These are phyloP conservation scores for Ditylenchus weischeri DNA, from an alignment of 2,888 invertebrate species.

Conservation along the genomic window DNA sequence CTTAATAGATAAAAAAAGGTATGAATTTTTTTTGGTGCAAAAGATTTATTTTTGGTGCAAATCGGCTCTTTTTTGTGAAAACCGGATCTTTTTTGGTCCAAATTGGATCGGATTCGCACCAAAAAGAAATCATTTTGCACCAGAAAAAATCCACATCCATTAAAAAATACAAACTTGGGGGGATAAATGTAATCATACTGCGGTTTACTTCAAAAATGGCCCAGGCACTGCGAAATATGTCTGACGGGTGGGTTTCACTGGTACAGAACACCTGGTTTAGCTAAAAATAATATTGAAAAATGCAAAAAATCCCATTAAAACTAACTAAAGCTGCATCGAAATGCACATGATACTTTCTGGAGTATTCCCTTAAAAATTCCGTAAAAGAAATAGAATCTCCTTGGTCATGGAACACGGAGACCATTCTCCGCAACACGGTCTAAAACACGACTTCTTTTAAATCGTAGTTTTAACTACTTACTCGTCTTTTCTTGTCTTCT, in stretches of 20 bases:
- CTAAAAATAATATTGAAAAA: not conserved
- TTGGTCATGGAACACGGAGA: not conserved
- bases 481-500: constrained; percentile 3
- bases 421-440: not conserved
- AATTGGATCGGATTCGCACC: too few species aligned
- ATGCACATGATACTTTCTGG: not conserved
- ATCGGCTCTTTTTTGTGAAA: too few species aligned
- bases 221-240: constrained; percentile 4
- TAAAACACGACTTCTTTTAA: not conserved
- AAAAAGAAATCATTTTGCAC: too few species aligned
- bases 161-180: too few species aligned
- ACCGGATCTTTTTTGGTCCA: too few species aligned
- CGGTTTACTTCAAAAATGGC: not conserved
- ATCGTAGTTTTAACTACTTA: not conserved
- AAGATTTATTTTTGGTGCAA: too few species aligned
- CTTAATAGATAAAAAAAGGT: too few species aligned
- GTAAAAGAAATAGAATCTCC: not conserved
- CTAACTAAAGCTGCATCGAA: not conserved
- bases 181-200: too few species aligned
- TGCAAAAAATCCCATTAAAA: not conserved
- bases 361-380: not conserved
- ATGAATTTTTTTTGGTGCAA: too few species aligned
- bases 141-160: too few species aligned
- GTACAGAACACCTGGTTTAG: constrained; percentile 7
- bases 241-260: not conserved